Conservation (phyloP, 1,140 invertebrate genomes). For the Drosophila bocki region DNA sequence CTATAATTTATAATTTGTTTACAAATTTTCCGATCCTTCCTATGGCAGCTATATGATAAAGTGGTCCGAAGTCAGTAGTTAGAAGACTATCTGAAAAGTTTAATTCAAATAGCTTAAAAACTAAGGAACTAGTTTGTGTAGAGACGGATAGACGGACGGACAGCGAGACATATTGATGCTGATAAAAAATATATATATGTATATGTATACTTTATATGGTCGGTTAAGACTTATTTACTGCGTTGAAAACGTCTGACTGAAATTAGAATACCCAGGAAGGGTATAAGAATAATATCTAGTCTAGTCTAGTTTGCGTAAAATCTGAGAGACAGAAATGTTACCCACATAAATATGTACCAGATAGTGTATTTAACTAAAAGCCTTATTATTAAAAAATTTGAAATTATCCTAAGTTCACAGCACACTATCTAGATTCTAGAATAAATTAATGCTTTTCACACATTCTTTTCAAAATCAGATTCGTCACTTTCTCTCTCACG, state of each 20-base stretch:
- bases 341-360: no score
- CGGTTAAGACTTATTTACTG: background rate
- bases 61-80: no score
- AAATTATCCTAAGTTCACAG: background rate
- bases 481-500: constrained; percentile 68
- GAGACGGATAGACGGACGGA: background rate
- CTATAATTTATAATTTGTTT: no score
- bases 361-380: no score
- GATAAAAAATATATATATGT: background rate
- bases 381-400: background rate
- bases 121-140: background rate
- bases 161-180: background rate
- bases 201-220: background rate
- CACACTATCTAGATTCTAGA: constrained; percentile 23
- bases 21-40: no score
- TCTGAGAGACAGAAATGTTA: no score
- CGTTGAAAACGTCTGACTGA: background rate
- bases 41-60: no score
- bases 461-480: constrained; percentile 72
- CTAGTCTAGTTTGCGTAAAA: no score
- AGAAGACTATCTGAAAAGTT: no score
- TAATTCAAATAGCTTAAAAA: no score
- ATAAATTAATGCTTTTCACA: constrained; percentile 70
- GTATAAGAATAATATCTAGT: no score
- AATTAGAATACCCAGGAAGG: background rate